phyloP scores from a whole-genome alignment of 23 tunicate genomes.

The Clavelina lepadiformis region DNA sequence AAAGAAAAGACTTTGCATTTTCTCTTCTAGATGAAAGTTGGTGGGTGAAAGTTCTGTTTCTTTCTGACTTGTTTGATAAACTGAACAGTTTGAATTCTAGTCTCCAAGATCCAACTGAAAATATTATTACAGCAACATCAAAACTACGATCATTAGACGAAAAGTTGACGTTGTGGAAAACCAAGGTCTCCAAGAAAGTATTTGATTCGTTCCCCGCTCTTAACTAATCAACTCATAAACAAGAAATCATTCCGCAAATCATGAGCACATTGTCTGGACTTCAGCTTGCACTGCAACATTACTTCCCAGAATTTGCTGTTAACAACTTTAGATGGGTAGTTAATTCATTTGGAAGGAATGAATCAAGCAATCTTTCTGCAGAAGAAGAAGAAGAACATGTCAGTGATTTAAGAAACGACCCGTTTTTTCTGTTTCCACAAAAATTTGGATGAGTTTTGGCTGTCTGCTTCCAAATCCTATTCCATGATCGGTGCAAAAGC shows the following conservation, averaged over 20 bases:
- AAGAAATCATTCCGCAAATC: constrained; percentile 38
- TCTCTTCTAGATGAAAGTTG: constrained; percentile 46
- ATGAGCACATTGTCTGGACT: constrained; percentile 49
- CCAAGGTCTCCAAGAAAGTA: constrained; percentile 33
- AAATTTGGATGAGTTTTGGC: constrained; percentile 30
- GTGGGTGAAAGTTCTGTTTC: constrained; percentile 69
- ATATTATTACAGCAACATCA: constrained; percentile 55
- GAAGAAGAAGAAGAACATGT: constrained; percentile 55
- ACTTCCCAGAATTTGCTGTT: constrained; percentile 53
- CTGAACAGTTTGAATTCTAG: constrained; percentile 58
- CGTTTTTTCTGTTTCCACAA: constrained; percentile 47
- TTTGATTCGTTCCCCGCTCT: constrained; percentile 50
- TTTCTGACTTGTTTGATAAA: constrained; percentile 53
- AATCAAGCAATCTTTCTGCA: constrained; percentile 33
- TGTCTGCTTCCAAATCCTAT: constrained; percentile 29
- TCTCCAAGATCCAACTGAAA: constrained; percentile 65
- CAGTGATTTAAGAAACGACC: constrained; percentile 52
- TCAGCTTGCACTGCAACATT: constrained; percentile 46
- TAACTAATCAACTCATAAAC: constrained; percentile 27
- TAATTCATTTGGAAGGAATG: constrained; percentile 50
- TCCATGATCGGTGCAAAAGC: constrained; percentile 12
- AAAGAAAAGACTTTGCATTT: constrained; percentile 40
- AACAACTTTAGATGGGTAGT: constrained; percentile 46
- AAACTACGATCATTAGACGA: constrained; percentile 37
- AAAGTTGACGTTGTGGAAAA: constrained; percentile 60